Percentiles rank a stretch among this genome's conserved stretches.
phyloP scores from a whole-genome alignment of 2,797 vertebrate species.

The Telmatherina bonti region DNA sequence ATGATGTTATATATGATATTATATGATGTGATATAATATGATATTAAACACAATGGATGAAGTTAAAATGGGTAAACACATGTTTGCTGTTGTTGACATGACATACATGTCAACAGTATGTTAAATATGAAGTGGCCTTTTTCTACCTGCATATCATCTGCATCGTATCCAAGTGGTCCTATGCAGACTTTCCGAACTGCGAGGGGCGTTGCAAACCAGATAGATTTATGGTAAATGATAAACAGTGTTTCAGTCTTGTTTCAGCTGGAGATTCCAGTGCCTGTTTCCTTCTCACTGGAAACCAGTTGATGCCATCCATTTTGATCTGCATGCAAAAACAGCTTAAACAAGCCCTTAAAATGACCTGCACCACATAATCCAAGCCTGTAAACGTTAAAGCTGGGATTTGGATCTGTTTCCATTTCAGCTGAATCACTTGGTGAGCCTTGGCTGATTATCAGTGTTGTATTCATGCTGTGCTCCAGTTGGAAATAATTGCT shows the following conservation, averaged over 20 bases:
- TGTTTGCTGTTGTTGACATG: too few relatives aligned
- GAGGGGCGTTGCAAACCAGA: too few relatives aligned
- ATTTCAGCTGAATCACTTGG: background rate
- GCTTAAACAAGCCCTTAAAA: background rate
- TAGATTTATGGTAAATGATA: background rate
- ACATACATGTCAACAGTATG: too few relatives aligned
- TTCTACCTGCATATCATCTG: too few relatives aligned
- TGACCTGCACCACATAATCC: conserved; percentile 14
- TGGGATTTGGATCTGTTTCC: conserved; percentile 2
- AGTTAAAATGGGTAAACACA: background rate
- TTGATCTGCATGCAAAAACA: conserved; percentile 20
- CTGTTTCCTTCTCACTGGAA: conserved; percentile 3
- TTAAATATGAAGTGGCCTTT: too few relatives aligned
- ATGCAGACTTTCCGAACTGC: too few relatives aligned
- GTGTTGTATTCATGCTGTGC: background rate
- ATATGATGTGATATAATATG: too few relatives aligned
- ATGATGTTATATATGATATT: too few relatives aligned
- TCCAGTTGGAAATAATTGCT: background rate
- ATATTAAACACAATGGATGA: background rate
- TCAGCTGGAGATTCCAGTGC: background rate
- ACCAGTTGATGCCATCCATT: conserved; percentile 8
- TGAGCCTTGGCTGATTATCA: background rate
- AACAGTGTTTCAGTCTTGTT: background rate
- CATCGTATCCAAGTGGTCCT: too few relatives aligned
- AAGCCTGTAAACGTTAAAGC: conserved; percentile 7